Conservation (phyloP, 2,797 vertebrate genomes). For the Macrochelys suwanniensis region DNA sequence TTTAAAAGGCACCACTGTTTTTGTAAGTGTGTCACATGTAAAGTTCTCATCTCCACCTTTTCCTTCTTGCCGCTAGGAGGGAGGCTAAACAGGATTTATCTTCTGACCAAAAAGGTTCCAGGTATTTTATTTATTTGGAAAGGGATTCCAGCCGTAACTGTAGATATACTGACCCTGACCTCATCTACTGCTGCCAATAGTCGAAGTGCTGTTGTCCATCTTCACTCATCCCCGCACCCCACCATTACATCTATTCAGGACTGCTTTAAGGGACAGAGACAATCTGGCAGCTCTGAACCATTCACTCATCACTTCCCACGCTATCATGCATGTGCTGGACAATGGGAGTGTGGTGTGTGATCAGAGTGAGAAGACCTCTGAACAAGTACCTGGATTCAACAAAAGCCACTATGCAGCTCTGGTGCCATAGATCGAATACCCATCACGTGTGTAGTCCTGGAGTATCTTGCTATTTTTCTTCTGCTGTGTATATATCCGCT, state of each 20-base stretch:
- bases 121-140: background rate
- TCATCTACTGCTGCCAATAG: background rate
- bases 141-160: background rate
- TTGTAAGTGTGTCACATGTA: background rate
- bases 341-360: background rate
- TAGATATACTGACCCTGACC: background rate
- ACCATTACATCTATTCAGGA: background rate
- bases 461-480: background rate
- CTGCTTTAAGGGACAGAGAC: background rate
- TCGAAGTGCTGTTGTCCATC: background rate
- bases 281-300: background rate
- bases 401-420: background rate
- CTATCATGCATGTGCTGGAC: background rate
- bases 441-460: background rate
- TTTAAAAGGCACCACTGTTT: background rate
- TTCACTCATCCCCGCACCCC: background rate
- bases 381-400: background rate
- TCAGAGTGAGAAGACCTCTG: background rate
- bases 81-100: background rate
- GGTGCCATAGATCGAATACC: accelerated
- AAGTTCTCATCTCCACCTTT: background rate
- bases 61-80: background rate
- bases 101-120: background rate
- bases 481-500: background rate
- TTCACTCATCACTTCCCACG: background rate